Base-by-base conservation (phyloP, 2,888 invertebrate species). In the Papilio gigon region DNA sequence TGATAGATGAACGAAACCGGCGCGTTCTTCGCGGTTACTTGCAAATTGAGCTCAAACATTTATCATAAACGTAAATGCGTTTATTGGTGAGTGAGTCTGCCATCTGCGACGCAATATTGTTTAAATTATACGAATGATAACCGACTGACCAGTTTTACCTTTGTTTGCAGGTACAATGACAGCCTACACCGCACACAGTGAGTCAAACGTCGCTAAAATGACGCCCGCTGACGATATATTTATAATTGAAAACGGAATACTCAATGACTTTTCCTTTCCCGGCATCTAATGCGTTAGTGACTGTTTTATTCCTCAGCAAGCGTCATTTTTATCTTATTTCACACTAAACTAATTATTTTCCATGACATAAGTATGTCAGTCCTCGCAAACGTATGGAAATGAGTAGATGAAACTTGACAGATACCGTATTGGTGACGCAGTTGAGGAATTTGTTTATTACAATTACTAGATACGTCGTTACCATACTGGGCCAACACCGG, bases 111-210 rank as follows among this genome's bases (percentile, higher is more conserved):
- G 70, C 71, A 70, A 67, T 65, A 66, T 61, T 70, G 61, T 70
- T 73, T 70, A 72, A 73, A 53, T 71, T 68, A 65, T 72, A 71
- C 74, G 76, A 77, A 78, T 74, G 71, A 74, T 73, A 71, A 78
- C 76, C 75, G 79, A 81, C 77, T 82, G 74, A 82, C 80, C 77
- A 80, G 80, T 78, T 84, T 84, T 84, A 78, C 78, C 76, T 81
- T 77, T 84, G 82, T 69, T 90, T 90, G 71, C 90, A 91, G 90
- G 90, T 91, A 90, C 85, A 83, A 87, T 88, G 89, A 86, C 85
- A 79, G 84, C 85, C 84, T 85, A 80, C 87, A 81, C 81, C 84
- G 83, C 79, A 79, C 82, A 84, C 84, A 84, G 90, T 91, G 90
- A 91, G 90, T 91, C 88, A 81, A 72, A 77, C 72, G 70, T 77